Conservation (phyloP, 2,797 vertebrate genomes). For the Characodon lateralis region DNA sequence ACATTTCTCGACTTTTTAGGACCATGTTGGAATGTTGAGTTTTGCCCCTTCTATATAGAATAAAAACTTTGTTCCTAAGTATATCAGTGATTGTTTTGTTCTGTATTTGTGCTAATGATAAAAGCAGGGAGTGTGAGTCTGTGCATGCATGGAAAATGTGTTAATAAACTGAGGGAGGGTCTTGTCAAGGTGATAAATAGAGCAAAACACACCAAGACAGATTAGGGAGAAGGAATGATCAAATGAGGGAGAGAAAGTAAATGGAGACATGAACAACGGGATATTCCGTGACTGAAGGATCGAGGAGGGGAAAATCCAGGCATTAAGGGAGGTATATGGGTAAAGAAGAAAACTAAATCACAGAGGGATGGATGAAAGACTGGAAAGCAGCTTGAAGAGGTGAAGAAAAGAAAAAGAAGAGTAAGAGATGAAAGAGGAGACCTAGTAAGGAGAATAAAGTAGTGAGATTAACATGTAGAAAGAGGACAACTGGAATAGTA, state of each 20-base stretch:
- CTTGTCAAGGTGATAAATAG: constrained; percentile 67
- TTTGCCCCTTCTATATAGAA: neutral
- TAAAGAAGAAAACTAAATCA: constrained; percentile 19
- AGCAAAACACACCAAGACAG: constrained; percentile 58
- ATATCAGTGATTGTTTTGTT: neutral
- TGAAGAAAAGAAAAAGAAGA: neutral
- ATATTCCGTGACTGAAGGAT: constrained; percentile 43
- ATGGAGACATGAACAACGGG: constrained; percentile 47
- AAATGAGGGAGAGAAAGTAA: constrained; percentile 37
- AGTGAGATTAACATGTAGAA: constrained; percentile 4
- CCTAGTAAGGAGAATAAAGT: constrained; percentile 24
- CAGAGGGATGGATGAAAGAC: constrained; percentile 43
- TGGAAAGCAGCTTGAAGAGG: constrained; percentile 15
- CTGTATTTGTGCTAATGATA: constrained; percentile 38
- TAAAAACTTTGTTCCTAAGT: neutral
- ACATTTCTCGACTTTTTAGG: neutral
- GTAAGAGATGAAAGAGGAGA: constrained; percentile 34
- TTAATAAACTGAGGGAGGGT: constrained; percentile 63
- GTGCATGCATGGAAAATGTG: constrained; percentile 32
- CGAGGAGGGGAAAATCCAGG: constrained; percentile 49
- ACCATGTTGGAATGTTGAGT: neutral
- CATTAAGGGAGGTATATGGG: constrained; percentile 21
- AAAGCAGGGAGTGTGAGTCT: constrained; percentile 29
- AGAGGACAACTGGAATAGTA: constrained; percentile 35
- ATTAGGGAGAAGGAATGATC: constrained; percentile 38